Conservation (phyloP, 2,888 invertebrate species). For the Morpho deidamia region DNA sequence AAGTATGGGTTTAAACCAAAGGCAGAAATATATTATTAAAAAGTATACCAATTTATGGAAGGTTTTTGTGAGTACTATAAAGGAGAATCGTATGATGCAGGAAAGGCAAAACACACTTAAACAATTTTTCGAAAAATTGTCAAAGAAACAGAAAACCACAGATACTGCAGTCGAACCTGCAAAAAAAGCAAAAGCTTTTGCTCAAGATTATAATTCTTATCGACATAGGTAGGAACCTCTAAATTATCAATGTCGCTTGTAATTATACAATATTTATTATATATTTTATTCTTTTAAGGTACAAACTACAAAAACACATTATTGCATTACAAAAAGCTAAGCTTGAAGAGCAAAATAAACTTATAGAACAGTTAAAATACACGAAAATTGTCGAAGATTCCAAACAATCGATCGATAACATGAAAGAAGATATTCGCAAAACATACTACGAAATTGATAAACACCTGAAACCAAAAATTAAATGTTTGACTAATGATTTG, state of each 20-base stretch:
- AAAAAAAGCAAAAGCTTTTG: slow-evolving; percentile 44
- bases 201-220: slow-evolving; percentile 58
- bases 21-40: slow-evolving; percentile 37
- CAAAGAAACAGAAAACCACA: slow-evolving; percentile 47
- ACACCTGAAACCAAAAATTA: slow-evolving; percentile 76
- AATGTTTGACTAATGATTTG: slow-evolving; percentile 68
- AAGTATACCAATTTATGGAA: slow-evolving; percentile 60
- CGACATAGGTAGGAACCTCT: slow-evolving; percentile 48
- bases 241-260: too few species aligned
- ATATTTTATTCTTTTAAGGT: slow-evolving; percentile 51
- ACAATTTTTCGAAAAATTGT: slow-evolving; percentile 58
- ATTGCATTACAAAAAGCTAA: slow-evolving; percentile 85
- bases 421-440: slow-evolving; percentile 77
- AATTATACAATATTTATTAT: background rate
- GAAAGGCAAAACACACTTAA: slow-evolving; percentile 50
- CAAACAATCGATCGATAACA: slow-evolving; percentile 74
- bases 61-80: slow-evolving; percentile 40
- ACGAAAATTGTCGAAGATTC: slow-evolving; percentile 83
- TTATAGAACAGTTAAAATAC: slow-evolving; percentile 85
- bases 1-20: slow-evolving; percentile 37
- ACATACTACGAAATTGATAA: slow-evolving; percentile 76
- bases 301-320: slow-evolving; percentile 84
- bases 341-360: slow-evolving; percentile 83
- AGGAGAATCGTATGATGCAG: slow-evolving; percentile 37
- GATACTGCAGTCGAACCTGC: slow-evolving; percentile 33